A percentile compares a stretch with the other conserved stretches of the same genome.
Conservation (phyloP, 2,797 vertebrate genomes). For the Coregonus ussuriensis region DNA sequence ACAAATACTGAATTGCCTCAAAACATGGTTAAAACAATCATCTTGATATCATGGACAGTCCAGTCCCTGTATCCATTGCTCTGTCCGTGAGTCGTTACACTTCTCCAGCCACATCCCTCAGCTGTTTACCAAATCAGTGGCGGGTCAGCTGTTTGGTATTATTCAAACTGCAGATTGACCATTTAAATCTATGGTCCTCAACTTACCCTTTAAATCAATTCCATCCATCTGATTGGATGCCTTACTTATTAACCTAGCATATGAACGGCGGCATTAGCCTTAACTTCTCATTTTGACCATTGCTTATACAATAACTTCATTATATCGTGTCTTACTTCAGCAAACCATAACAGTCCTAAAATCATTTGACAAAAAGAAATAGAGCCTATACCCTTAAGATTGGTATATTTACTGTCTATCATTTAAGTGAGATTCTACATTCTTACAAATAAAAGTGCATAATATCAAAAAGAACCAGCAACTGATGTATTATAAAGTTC, state of each 20-base stretch:
- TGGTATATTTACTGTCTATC: constrained; percentile 56
- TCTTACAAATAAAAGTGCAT: constrained; percentile 72
- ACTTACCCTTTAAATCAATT: constrained; percentile 49
- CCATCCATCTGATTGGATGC: constrained; percentile 44
- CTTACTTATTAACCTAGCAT: constrained; percentile 60
- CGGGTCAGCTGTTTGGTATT: too few species aligned
- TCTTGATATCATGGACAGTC: too few species aligned
- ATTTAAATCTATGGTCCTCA: not conserved
- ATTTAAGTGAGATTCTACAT: constrained; percentile 63
- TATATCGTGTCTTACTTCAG: constrained; percentile 47
- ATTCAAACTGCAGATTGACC: too few species aligned
- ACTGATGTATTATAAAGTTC: constrained; percentile 49
- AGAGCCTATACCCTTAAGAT: constrained; percentile 50
- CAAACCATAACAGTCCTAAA: constrained; percentile 65
- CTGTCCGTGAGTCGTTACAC: too few species aligned
- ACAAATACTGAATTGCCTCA: too few species aligned
- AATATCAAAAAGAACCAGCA: constrained; percentile 61
- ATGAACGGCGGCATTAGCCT: constrained; percentile 59
- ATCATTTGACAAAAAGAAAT: constrained; percentile 39
- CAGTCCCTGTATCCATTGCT: too few species aligned
- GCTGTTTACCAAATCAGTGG: too few species aligned
- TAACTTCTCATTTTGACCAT: constrained; percentile 47
- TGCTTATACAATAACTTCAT: constrained; percentile 54
- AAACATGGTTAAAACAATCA: too few species aligned
- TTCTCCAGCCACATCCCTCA: too few species aligned